Evolutionary conservation across 53 echinoderm and acorn worm genomes (phyloP), one percentile per base, ranked within the genome.

Genomic region (Temnopleurus reevesii): DNA sequence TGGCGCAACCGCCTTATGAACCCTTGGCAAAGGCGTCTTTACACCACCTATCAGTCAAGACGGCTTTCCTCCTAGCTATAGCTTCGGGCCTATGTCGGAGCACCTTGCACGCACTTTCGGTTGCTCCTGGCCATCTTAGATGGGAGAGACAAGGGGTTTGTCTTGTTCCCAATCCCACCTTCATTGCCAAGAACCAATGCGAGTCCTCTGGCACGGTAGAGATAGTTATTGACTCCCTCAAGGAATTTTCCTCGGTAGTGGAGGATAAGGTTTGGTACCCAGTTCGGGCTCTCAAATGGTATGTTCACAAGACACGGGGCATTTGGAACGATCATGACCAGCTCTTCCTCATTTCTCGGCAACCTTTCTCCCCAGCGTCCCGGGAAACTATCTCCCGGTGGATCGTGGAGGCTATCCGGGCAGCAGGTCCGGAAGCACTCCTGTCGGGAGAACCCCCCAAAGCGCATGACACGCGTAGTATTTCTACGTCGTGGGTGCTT

Each of bases 401-500:
- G 56, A 49, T 83, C 28, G 83, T 83, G 15, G 55, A 83, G 83
- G 83, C 25, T 2, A 83, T 83, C 30, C 54, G 30, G 57, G 1
- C 83, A 2, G 83, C 55, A 3, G 83, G 57, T 5, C 4, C 1
- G 19, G 34, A 54, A 7, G 55, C 83, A 0, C 8, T 83, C 25
- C 17, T 35, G 12, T 83, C 57, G 3, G 19, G 30, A 18, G n/a
- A n/a, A n/a, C 6, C 19, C 7, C 8, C 56, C 17, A 35, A 57
- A 54, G 89, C 89, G 6, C 89, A 92, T 36, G 65, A 89, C 13
- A 83, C 89, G 17, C 28, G 92, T 53, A 47, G 82, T 12, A 65
- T 66, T 35, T 35, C 92, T 26, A 38, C 92, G 13, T 92, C 90
- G 26, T 92, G 92, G 89, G 89, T 85, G 44, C 71, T 84, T 33